Evolutionary conservation across 2,113 vertebrate species (phyloP).

Genomic region (Etheostoma cragini): DNA sequence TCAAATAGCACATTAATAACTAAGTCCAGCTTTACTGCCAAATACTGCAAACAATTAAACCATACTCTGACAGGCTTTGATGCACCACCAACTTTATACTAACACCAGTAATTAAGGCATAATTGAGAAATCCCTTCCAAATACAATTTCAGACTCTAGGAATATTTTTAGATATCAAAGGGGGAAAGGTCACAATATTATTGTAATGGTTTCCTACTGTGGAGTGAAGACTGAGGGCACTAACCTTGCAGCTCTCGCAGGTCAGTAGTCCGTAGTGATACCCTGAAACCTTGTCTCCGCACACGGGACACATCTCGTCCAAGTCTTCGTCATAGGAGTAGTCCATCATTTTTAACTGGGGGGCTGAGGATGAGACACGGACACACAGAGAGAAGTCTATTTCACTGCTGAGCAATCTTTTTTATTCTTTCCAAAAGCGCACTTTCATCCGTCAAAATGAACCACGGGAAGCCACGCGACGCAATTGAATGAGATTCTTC

Average conservation of each 20-base stretch:
- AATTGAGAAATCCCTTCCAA: neutral
- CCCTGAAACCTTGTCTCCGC: slow-evolving; percentile 98
- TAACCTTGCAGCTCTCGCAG: slow-evolving; percentile 99
- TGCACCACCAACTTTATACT: slow-evolving; percentile 1
- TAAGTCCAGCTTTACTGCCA: too few species aligned
- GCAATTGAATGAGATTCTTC: slow-evolving; percentile 1
- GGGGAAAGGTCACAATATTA: neutral
- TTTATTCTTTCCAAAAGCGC: slow-evolving; percentile 24
- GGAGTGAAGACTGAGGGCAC: slow-evolving; percentile 42
- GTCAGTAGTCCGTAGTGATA: slow-evolving; percentile 99
- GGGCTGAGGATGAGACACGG: slow-evolving; percentile 81
- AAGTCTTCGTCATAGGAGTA: slow-evolving; percentile 98
- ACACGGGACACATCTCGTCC: slow-evolving; percentile 98
- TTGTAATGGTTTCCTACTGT: neutral
- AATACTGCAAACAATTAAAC: neutral
- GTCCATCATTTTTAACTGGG: slow-evolving; percentile 99
- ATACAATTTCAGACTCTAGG: neutral
- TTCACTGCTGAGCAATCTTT: slow-evolving; percentile 49
- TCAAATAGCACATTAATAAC: neutral
- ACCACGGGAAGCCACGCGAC: slow-evolving; percentile 29
- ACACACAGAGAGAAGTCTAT: slow-evolving; percentile 53
- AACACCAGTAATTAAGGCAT: neutral
- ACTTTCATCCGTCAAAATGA: slow-evolving; percentile 57
- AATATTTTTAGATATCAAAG: neutral
- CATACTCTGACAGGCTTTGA: neutral